These are phyloP conservation scores for Tiliacea citrago DNA, from an alignment of 2,888 invertebrate genomes.

Conservation along the genomic window DNA sequence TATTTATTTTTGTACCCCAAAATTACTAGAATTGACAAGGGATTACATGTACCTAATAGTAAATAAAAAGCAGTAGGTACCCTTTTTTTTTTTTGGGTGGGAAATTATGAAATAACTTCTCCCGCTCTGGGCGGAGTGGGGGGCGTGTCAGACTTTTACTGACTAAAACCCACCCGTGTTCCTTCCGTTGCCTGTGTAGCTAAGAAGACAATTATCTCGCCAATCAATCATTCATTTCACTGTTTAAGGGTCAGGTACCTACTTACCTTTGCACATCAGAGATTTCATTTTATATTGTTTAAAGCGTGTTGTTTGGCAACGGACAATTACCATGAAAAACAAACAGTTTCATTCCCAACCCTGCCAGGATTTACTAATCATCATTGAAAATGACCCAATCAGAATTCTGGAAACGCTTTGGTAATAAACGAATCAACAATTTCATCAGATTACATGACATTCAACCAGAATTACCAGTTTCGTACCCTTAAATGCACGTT, in stretches of 20 bases:
- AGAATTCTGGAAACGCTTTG: conserved; percentile 44
- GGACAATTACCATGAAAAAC: neutral
- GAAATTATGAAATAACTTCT: too few species aligned
- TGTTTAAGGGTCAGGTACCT: neutral
- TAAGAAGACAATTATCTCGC: neutral
- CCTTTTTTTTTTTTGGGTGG: too few species aligned
- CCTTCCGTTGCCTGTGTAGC: too few species aligned
- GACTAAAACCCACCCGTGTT: too few species aligned
- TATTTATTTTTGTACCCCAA: neutral
- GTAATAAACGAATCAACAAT: conserved; percentile 54
- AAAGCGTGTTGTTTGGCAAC: neutral
- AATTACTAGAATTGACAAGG: neutral
- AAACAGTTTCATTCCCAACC: neutral
- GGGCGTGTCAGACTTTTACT: too few species aligned
- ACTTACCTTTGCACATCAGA: neutral
- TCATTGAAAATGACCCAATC: conserved; percentile 33
- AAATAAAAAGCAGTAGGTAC: too few species aligned
- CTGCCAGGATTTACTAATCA: conserved; percentile 11
- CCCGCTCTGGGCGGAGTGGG: too few species aligned
- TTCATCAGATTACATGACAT: conserved; percentile 60
- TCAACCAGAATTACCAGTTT: conserved; percentile 39
- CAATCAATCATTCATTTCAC: neutral
- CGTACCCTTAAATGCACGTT: conserved; percentile 61
- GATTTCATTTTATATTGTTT: neutral
- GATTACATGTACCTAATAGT: neutral